A percentile compares a stretch with the other conserved stretches of the same genome.
phyloP scores from a whole-genome alignment of 2,113 vertebrate species.

The Falcunculus frontatus region DNA sequence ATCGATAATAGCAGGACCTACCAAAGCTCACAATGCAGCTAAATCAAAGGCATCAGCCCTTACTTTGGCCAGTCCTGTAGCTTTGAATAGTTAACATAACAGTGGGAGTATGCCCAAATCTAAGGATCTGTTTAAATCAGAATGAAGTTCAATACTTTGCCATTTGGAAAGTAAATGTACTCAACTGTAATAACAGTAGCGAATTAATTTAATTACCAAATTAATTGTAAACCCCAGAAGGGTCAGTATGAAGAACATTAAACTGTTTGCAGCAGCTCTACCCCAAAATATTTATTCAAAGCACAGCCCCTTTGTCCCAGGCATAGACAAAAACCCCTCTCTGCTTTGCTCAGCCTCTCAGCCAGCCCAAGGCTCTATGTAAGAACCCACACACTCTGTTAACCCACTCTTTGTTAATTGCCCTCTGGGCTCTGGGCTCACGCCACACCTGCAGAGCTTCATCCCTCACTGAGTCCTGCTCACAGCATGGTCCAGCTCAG shows the following conservation, averaged over 20 bases:
- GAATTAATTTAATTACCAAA: neutral
- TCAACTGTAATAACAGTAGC: neutral
- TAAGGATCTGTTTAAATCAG: neutral
- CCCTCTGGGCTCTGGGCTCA: neutral
- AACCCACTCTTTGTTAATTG: neutral
- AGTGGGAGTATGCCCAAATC: neutral
- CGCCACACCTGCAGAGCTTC: neutral
- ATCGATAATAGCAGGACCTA: neutral
- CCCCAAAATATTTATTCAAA: neutral
- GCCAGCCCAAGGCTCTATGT: accelerated
- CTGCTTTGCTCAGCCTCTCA: neutral
- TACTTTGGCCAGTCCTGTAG: neutral
- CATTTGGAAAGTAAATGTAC: neutral
- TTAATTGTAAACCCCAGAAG: neutral
- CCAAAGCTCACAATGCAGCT: neutral
- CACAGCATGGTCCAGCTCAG: neutral
- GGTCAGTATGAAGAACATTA: neutral
- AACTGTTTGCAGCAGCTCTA: neutral
- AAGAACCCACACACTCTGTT: neutral
- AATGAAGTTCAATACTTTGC: neutral
- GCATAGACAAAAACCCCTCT: neutral
- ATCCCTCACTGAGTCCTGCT: neutral
- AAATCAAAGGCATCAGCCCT: neutral
- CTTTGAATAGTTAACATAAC: neutral
- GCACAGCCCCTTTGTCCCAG: neutral